A percentile compares a stretch with the other conserved stretches of the same genome.
These are phyloP conservation scores for Halcyon chelicuti DNA, from an alignment of 2,797 vertebrate species.

Conservation along the genomic window DNA sequence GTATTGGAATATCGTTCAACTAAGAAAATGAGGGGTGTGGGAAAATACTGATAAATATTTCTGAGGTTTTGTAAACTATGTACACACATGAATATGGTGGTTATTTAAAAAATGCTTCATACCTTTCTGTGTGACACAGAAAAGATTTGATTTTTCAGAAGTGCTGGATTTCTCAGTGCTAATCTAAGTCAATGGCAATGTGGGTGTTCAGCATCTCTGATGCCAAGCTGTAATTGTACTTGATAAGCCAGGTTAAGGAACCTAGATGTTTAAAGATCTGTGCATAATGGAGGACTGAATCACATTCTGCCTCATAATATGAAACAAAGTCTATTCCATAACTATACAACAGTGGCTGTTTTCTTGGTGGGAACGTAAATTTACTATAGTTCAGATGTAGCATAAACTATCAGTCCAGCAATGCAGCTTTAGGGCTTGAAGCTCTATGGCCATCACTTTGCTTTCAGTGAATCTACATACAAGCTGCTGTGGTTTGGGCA, in stretches of 20 bases:
- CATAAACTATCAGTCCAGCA: background rate
- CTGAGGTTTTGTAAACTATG: background rate
- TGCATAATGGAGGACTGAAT: background rate
- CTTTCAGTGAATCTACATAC: background rate
- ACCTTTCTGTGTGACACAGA: background rate
- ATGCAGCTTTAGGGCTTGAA: background rate
- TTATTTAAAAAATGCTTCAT: background rate
- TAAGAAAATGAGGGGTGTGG: background rate
- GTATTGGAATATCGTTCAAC: background rate
- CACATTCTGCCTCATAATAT: background rate
- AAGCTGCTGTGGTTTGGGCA: background rate
- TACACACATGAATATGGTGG: background rate
- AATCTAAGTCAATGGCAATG: background rate
- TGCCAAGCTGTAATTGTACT: constrained; percentile 11
- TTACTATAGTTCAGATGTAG: background rate
- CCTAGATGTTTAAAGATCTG: background rate
- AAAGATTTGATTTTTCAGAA: constrained; percentile 1
- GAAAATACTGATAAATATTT: background rate
- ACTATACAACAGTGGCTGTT: background rate
- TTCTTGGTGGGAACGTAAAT: background rate
- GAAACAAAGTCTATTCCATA: background rate
- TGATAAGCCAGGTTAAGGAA: constrained; percentile 12
- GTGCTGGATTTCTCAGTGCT: background rate
- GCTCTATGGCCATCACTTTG: background rate
- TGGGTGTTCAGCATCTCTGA: background rate